Percentiles rank a stretch among this genome's conserved stretches.
These are phyloP conservation scores for Bombyx mori DNA, from an alignment of 1,140 invertebrate species.

Conservation along the genomic window DNA sequence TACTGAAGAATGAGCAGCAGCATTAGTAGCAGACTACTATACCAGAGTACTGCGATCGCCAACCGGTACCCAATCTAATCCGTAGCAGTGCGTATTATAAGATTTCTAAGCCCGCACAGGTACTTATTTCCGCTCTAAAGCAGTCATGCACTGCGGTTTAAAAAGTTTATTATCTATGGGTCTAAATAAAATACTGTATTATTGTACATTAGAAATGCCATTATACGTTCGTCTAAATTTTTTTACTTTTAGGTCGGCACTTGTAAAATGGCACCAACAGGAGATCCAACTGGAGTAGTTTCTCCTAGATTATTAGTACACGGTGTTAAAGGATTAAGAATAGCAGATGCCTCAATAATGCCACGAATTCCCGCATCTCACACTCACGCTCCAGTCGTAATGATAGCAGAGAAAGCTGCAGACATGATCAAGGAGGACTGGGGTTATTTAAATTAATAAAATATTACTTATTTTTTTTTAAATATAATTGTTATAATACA, in stretches of 20 bases:
- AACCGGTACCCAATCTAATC: too few relatives aligned
- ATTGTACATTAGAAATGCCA: background rate
- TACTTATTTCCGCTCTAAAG: background rate
- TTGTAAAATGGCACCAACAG: conserved; percentile 86
- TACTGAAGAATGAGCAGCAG: too few relatives aligned
- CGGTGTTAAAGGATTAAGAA: conserved; percentile 70
- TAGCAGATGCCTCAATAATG: conserved; percentile 78
- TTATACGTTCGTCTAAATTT: background rate
- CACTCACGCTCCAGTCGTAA: conserved; percentile 75
- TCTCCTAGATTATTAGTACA: conserved; percentile 78
- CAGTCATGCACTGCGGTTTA: background rate
- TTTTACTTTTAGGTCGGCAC: conserved; percentile 73
- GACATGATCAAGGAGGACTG: conserved; percentile 78
- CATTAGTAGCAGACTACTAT: too few relatives aligned
- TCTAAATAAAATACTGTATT: too few relatives aligned
- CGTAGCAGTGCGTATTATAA: background rate
- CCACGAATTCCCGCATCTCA: conserved; percentile 76
- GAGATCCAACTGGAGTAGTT: conserved; percentile 84
- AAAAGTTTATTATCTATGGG: too few relatives aligned
- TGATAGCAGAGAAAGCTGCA: conserved; percentile 78
- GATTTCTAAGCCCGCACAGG: background rate
- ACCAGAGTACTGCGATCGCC: too few relatives aligned
- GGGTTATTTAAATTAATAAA: conserved; percentile 26
- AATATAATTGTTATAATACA: too few relatives aligned
- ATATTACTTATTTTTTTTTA: too few relatives aligned